Conservation (phyloP, 2,797 vertebrate genomes). For the Ceryle rudis region DNA sequence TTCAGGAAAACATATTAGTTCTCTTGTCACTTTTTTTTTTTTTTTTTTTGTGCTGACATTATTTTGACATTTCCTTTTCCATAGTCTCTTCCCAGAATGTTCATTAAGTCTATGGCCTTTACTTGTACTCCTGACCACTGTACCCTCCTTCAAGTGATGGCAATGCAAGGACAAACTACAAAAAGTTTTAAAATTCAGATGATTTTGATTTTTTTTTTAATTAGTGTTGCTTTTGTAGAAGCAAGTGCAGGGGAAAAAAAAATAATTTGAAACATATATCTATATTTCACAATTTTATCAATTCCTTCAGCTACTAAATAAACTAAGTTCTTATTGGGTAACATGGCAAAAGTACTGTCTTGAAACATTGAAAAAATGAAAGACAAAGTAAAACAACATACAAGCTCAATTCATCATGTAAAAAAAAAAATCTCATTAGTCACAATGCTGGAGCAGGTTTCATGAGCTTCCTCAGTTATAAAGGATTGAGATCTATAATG, state of each 20-base stretch:
- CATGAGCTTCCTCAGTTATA: not conserved
- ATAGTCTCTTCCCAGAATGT: not conserved
- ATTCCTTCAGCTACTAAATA: not conserved
- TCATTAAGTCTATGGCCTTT: not conserved
- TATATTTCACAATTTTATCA: not conserved
- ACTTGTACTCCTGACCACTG: not conserved
- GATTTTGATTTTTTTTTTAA: not conserved
- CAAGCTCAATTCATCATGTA: not conserved
- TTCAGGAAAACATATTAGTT: slow-evolving; percentile 37
- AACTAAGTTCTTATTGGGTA: not conserved
- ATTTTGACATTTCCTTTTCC: slow-evolving; percentile 41
- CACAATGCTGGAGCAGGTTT: not conserved
- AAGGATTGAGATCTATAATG: not conserved
- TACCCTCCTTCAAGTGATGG: not conserved
- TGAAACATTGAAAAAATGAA: not conserved
- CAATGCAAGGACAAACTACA: not conserved
- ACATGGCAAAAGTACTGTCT: not conserved
- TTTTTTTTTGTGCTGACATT: not conserved
- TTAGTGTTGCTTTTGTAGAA: not conserved
- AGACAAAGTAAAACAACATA: not conserved
- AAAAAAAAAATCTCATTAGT: not conserved
- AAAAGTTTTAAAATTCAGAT: not conserved
- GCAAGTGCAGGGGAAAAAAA: not conserved
- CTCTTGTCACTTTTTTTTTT: not conserved
- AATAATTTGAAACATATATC: not conserved